Evolutionary conservation across 2,797 vertebrate genomes (phyloP).

Genomic region (Mus minutoides): DNA sequence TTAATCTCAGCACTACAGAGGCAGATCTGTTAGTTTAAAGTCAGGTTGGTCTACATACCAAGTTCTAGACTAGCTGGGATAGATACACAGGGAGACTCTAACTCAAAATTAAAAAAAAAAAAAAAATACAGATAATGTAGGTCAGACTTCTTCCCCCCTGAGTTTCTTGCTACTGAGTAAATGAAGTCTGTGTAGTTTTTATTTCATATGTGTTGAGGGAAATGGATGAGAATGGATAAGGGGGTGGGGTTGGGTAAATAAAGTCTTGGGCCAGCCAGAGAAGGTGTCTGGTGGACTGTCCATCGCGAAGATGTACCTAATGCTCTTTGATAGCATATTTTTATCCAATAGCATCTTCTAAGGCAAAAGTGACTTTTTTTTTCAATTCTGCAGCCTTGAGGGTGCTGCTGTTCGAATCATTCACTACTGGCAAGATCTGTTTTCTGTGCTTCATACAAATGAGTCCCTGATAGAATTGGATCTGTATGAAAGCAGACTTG

Average conservation of each 20-base stretch:
- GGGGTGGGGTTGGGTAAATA: neutral
- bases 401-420: neutral
- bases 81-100: neutral
- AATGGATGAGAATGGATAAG: neutral
- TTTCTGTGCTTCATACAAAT: slow-evolving; percentile 74
- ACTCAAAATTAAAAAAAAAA: neutral
- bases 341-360: neutral
- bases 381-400: slow-evolving; percentile 49
- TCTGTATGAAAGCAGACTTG: slow-evolving; percentile 52
- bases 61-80: neutral
- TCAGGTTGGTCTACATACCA: neutral
- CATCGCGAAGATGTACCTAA: neutral
- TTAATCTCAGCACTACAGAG: neutral
- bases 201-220: neutral
- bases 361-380: slow-evolving; percentile 24
- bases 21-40: neutral
- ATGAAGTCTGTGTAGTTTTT: neutral
- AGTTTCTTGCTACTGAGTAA: neutral
- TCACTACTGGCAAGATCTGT: slow-evolving; percentile 70
- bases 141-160: neutral
- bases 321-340: neutral
- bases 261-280: neutral
- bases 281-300: neutral
- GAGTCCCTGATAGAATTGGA: slow-evolving; percentile 66
- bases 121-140: neutral